These are phyloP conservation scores for Emydoidea blandingii DNA, from an alignment of 2,797 vertebrate species.

Conservation along the genomic window DNA sequence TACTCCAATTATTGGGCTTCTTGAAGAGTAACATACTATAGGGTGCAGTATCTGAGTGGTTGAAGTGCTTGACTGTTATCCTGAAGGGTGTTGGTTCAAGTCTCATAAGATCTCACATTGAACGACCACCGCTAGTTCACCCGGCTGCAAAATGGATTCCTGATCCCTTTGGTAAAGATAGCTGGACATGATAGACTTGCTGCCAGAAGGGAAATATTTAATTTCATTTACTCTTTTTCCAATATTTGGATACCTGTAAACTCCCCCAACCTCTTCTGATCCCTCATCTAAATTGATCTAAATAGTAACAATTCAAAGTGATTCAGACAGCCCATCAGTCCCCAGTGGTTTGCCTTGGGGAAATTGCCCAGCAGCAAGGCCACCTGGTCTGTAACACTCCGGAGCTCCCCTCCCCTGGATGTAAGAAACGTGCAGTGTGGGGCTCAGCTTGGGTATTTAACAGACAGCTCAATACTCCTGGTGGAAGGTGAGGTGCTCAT, in stretches of 20 bases:
- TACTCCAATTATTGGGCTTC: neutral
- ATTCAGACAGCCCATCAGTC: neutral
- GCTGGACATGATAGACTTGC: neutral
- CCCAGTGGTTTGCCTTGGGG: neutral
- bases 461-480: conserved; percentile 24
- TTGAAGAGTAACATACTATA: neutral
- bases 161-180: neutral
- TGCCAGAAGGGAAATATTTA: neutral
- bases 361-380: neutral
- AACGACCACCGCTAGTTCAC: neutral
- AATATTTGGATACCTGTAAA: neutral
- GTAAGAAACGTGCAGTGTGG: neutral
- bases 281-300: neutral
- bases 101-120: neutral
- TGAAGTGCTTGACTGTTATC: neutral
- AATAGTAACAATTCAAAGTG: neutral
- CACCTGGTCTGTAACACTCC: neutral
- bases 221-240: neutral
- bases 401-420: neutral
- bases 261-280: neutral
- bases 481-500: conserved; percentile 54
- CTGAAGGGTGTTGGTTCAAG: neutral
- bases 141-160: neutral
- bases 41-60: neutral
- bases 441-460: neutral